These are phyloP conservation scores for Grus americana DNA, from an alignment of 2,113 vertebrate genomes.

Conservation along the genomic window DNA sequence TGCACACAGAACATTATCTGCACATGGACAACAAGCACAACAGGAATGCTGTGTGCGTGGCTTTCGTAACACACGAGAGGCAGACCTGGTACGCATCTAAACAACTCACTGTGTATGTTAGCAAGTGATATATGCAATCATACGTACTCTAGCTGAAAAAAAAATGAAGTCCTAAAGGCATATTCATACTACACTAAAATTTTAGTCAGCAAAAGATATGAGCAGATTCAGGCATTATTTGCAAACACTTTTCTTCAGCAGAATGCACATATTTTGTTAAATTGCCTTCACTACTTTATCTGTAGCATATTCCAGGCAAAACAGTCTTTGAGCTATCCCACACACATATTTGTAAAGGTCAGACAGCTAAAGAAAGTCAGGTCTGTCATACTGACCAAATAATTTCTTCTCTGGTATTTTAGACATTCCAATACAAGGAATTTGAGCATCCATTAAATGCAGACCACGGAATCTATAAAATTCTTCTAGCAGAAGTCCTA, in stretches of 20 bases:
- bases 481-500: neutral
- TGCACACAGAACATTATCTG: neutral
- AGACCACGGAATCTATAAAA: neutral
- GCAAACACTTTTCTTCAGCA: neutral
- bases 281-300: neutral
- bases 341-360: neutral
- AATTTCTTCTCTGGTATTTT: neutral
- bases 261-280: neutral
- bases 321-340: neutral
- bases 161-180: neutral
- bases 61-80: neutral
- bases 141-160: neutral
- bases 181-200: neutral
- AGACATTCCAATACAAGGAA: neutral
- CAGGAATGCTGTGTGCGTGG: neutral
- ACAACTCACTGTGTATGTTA: neutral
- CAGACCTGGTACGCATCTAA: neutral
- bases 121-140: neutral
- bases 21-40: neutral
- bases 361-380: neutral
- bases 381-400: neutral
- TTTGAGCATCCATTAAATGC: neutral
- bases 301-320: neutral
- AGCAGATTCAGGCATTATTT: neutral
- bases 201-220: neutral